Evolutionary conservation across 2,888 invertebrate genomes (phyloP), one percentile per base, ranked within the genome.

Genomic region (Campoletis raptor): DNA sequence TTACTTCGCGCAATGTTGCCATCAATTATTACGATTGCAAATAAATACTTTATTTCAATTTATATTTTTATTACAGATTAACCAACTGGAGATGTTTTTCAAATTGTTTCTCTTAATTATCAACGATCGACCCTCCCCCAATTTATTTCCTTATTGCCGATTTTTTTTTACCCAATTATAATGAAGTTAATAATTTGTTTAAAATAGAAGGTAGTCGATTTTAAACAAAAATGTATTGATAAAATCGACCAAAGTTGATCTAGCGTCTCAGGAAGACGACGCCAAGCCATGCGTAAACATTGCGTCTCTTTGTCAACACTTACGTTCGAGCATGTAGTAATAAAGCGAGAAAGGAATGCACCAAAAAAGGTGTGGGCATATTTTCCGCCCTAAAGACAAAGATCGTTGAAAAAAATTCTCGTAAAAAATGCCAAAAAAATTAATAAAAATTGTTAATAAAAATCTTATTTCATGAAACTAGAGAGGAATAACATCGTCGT

Each of bases 221-320:
- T 15, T 18, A 18, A 52, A 18, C 18, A n/a, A n/a, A 52, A n/a
- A 52, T n/a, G 3, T 52, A 18, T 52, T 6, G 18, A 52, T n/a
- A 52, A 52, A 52, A 52, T 52, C 15, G 18, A 1, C 48, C 48
- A n/a, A 15, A n/a, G 48, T 52, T 52, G 48, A 52, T 18, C 48
- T 52, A 15, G 48, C 15, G 48, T 18, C 48, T n/a, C 18, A 52
- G 18, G 6, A 18, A 52, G 48, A 52, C 48, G 15, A 52, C 48
- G 48, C 30, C 30, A 30, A 52, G 48, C 48, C 48, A 6, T 52
- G 6, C 48, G 48, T 52, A 52, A 52, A 52, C 48, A 52, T 52
- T 52, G 48, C 48, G 48, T 52, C 48, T 52, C 48, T 52, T 52
- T 52, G 48, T 52, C 18, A 52, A 52, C 48, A 52, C 48, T 52